Percentiles rank a stretch among this genome's conserved stretches.
phyloP scores from a whole-genome alignment of 35 echinoderm and acorn worm genomes.

The Apostichopus japonicus region DNA sequence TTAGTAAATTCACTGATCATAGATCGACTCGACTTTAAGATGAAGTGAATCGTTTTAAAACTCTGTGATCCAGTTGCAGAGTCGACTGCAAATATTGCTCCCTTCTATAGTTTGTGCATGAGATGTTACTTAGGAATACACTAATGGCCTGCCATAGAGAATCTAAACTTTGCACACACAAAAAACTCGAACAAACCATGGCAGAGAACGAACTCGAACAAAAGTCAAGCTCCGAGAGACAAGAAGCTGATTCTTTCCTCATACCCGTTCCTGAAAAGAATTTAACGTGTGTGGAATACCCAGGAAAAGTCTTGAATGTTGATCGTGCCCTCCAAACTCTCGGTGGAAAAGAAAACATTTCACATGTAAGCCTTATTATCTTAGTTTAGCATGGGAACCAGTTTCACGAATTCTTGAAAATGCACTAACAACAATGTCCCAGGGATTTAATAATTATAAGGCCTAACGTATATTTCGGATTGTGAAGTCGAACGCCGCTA shows the following conservation, averaged over 20 bases:
- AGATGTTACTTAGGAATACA: background rate
- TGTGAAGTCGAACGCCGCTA: too few species aligned
- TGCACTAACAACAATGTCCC: too few species aligned
- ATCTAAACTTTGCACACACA: background rate
- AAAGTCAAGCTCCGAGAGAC: background rate
- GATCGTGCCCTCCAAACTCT: slow-evolving; percentile 49
- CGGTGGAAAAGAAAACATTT: slow-evolving; percentile 39
- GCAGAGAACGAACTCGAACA: background rate
- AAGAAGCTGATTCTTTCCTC: slow-evolving; percentile 4
- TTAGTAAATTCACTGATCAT: too few species aligned
- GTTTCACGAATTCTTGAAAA: slow-evolving; percentile 17
- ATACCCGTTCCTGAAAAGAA: slow-evolving; percentile 26
- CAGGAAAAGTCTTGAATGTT: slow-evolving; percentile 42
- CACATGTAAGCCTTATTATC: slow-evolving; percentile 6
- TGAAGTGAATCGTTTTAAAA: too few species aligned
- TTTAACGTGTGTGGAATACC: slow-evolving; percentile 42
- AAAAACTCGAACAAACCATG: background rate
- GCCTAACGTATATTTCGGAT: too few species aligned
- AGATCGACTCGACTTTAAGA: too few species aligned
- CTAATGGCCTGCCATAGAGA: background rate
- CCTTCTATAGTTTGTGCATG: too few species aligned
- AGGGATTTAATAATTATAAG: too few species aligned
- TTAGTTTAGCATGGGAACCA: background rate
- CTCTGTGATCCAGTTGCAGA: too few species aligned
- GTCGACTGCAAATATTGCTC: too few species aligned